Conservation (phyloP, 2,113 vertebrate species). For the Gopherus evgoodei region DNA sequence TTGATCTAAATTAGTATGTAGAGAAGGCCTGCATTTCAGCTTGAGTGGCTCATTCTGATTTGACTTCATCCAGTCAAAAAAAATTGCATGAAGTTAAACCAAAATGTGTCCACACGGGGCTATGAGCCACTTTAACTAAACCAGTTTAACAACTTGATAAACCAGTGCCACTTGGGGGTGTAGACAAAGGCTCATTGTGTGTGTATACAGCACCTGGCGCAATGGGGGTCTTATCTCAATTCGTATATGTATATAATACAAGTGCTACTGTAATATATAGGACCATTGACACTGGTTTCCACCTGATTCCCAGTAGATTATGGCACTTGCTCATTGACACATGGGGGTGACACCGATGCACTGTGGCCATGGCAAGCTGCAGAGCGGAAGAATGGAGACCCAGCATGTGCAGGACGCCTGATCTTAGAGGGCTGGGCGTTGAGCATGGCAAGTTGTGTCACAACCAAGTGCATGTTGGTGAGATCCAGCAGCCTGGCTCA, state of each 20-base stretch:
- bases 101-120: not conserved
- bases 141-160: not conserved
- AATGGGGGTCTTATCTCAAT: not conserved
- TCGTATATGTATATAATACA: too few species aligned
- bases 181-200: not conserved
- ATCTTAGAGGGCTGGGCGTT: not conserved
- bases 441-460: not conserved
- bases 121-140: not conserved
- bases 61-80: not conserved
- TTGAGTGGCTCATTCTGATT: not conserved
- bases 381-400: not conserved
- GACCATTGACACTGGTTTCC: not conserved
- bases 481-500: not conserved
- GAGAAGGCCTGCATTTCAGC: not conserved
- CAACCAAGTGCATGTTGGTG: not conserved
- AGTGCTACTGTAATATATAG: not conserved
- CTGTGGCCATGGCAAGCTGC: not conserved
- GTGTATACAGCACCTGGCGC: not conserved
- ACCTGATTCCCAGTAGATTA: not conserved
- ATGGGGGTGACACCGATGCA: not conserved
- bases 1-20: not conserved
- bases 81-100: not conserved
- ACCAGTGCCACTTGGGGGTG: not conserved
- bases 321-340: not conserved
- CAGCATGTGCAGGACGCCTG: not conserved